phyloP scores from a whole-genome alignment of 2,113 vertebrate genomes.

The Mus spicilegus region DNA sequence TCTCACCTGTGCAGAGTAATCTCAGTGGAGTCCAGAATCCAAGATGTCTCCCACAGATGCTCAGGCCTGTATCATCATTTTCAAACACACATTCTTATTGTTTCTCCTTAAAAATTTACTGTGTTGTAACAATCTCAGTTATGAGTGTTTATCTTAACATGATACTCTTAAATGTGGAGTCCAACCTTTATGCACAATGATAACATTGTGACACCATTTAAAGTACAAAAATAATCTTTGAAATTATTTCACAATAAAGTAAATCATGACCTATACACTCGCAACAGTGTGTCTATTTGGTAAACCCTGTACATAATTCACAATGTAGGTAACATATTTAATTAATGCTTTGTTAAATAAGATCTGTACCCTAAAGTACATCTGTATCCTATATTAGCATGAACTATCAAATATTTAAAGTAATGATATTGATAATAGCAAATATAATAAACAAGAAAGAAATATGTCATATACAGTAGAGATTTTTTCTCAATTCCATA shows the following conservation, averaged over 20 bases:
- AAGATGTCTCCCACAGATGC: too few relatives aligned
- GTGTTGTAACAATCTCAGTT: neutral
- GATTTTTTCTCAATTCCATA: slow-evolving; percentile 7
- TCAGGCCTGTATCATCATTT: slow-evolving; percentile 3
- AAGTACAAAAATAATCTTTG: slow-evolving; percentile 12
- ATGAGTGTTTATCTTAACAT: neutral
- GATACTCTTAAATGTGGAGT: neutral
- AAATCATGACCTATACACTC: neutral
- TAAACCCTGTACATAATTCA: neutral
- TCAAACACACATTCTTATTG: neutral
- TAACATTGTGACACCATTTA: neutral
- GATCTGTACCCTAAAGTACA: neutral
- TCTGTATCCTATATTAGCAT: neutral
- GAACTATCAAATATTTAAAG: slow-evolving; percentile 17
- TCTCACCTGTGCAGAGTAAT: too few relatives aligned
- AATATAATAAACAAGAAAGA: neutral
- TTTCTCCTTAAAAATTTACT: neutral
- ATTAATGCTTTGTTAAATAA: neutral
- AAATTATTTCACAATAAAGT: neutral
- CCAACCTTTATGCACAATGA: neutral
- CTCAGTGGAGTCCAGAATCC: too few relatives aligned
- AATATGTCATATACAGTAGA: neutral
- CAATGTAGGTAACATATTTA: neutral
- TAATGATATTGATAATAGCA: neutral
- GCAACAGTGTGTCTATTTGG: neutral